Evolutionary conservation across 2,113 vertebrate species (phyloP).

Genomic region (Cygnus buccinator): DNA sequence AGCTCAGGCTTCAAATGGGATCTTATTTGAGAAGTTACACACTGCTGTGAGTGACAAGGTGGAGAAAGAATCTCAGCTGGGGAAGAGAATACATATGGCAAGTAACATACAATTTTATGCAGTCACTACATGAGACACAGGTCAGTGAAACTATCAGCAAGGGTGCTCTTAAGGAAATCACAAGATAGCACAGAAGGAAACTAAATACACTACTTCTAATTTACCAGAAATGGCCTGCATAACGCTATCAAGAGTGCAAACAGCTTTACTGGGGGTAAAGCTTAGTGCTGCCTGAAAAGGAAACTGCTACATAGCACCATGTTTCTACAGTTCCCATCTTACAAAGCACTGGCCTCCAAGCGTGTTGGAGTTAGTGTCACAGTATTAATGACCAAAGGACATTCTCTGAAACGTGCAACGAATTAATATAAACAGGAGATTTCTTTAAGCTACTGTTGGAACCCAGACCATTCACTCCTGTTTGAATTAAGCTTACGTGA

Average conservation of each 20-base stretch:
- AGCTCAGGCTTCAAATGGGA: neutral
- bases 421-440: neutral
- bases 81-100: neutral
- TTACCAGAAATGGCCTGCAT: neutral
- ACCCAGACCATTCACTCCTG: neutral
- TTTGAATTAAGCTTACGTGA: neutral
- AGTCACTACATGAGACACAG: neutral
- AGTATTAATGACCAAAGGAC: neutral
- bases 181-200: neutral
- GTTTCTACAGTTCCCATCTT: neutral
- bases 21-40: neutral
- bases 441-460: neutral
- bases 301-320: neutral
- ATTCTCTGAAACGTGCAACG: neutral
- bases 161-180: neutral
- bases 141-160: neutral
- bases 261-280: neutral
- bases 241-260: neutral
- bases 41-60: neutral
- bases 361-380: neutral
- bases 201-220: neutral
- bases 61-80: neutral
- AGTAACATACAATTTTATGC: neutral
- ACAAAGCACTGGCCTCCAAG: neutral
- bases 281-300: neutral